Percentiles rank a stretch among this genome's conserved stretches.
These are phyloP conservation scores for Ceratitis capitata DNA, from an alignment of 1,140 invertebrate genomes.

Conservation along the genomic window DNA sequence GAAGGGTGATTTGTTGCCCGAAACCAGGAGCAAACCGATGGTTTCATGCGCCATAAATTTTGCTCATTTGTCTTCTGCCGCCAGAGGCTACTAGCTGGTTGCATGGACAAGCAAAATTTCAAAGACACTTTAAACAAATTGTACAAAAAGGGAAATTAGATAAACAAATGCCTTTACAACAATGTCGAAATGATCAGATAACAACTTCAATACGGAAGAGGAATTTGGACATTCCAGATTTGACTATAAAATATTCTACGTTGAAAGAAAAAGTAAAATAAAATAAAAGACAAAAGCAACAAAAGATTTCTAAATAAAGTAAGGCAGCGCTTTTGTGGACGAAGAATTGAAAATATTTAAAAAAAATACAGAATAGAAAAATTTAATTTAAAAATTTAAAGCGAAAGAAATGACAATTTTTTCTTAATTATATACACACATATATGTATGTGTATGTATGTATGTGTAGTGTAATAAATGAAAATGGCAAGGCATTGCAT, in stretches of 20 bases:
- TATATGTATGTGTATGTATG: background rate
- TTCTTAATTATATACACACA: too few relatives aligned
- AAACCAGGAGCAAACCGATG: background rate
- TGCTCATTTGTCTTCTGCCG: background rate
- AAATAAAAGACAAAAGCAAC: background rate
- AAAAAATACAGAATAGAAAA: background rate
- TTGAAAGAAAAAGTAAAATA: background rate
- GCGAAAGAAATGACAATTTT: background rate
- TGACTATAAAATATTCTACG: constrained; percentile 18
- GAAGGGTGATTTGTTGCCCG: background rate
- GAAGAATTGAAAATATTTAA: background rate
- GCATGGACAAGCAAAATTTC: background rate
- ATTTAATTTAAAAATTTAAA: background rate
- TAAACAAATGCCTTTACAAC: background rate
- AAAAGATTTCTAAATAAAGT: too few relatives aligned
- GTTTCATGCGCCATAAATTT: background rate
- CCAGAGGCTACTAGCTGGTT: background rate
- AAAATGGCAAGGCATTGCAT: constrained; percentile 24
- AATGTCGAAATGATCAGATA: too few relatives aligned
- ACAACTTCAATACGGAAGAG: too few relatives aligned
- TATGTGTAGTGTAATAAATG: constrained; percentile 24
- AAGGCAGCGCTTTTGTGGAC: too few relatives aligned
- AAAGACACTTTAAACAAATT: background rate
- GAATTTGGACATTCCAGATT: background rate
- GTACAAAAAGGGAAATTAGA: background rate